Conservation (phyloP, 2,888 invertebrate genomes). For the Drosophila villosipedis region DNA sequence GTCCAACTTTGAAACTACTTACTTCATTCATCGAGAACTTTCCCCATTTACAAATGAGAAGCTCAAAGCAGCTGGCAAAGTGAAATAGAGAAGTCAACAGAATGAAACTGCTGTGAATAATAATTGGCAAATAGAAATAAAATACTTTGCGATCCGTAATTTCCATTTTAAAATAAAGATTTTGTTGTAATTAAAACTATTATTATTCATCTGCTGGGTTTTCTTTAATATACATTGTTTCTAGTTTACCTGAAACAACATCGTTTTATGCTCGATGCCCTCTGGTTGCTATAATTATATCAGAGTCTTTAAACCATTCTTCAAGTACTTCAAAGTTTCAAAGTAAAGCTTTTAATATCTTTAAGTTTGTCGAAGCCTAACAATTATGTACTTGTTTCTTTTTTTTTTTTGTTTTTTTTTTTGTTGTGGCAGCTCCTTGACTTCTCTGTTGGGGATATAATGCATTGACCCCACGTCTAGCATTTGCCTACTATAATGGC, state of each 20-base stretch:
- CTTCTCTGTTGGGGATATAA: conserved; percentile 1
- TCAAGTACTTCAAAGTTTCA: neutral
- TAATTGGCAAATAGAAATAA: conserved; percentile 8
- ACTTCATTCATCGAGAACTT: conserved; percentile 1
- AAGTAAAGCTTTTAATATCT: neutral
- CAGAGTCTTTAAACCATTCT: neutral
- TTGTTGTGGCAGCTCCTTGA: neutral
- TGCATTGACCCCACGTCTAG: conserved; percentile 26
- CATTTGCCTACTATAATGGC: conserved; percentile 24
- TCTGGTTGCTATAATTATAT: neutral
- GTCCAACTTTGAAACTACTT: conserved; percentile 38
- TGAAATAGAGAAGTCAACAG: conserved; percentile 6
- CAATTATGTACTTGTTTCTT: neutral
- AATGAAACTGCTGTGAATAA: conserved; percentile 19
- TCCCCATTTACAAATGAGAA: conserved; percentile 22
- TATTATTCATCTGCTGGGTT: neutral
- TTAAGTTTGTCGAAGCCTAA: neutral
- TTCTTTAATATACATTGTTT: neutral
- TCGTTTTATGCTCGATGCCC: neutral
- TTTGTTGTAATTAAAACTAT: neutral
- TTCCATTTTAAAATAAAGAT: neutral
- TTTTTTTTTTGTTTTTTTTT: neutral
- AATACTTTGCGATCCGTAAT: neutral
- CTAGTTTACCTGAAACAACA: neutral
- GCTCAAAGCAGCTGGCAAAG: conserved; percentile 6